Evolutionary conservation across 1,140 invertebrate species (phyloP), one percentile per base, ranked within the genome.

Genomic region (Heliconius eleuchia): DNA sequence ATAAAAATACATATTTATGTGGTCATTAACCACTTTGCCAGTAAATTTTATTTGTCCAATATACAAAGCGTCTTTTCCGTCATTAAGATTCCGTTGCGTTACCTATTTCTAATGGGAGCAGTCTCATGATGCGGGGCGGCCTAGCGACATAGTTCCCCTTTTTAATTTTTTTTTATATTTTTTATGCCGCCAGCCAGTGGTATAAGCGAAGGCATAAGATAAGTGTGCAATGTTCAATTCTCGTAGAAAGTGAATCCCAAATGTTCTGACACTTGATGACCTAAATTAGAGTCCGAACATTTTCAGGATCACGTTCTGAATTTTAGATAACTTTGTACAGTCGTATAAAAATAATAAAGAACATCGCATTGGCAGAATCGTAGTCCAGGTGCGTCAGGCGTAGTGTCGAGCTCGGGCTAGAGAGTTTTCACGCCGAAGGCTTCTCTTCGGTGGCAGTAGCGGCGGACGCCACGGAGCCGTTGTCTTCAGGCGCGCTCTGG

Each of bases 371-470:
- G 80, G 88, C 91, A 91, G 78, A 88, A 88, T 93, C 88, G 80
- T 84, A 83, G 89, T 89, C 89, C 76, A 66, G 60, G 80, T 82
- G 70, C 57, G 74, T 77, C 52, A 74, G 78, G 91, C 95, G 18
- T 96, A 80, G 74, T 71, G 42, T 77, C 73, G 74, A 79, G 87
- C 34, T 19, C 75, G 71, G 72, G 34, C 42, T 34, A 79, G 19
- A 76, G 52, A 55, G 73, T 83, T 80, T 92, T 95, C 94, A 96
- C 70, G 96, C 96, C 9, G 95, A 91, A 23, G 95, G 86, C 83
- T 96, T 96, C 82, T 96, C 96, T 77, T 94, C 94, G 46, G 93
- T 92, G 78, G 95, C 95, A 50, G 96, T 96, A 70, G 92, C 91
- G 19, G 93, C 95, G 6, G 96, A 95, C 11, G 94, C 95, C 23